Evolutionary conservation across 92 coral and sea anemone genomes (phyloP).

Genomic region (Epizoanthus scotinus): DNA sequence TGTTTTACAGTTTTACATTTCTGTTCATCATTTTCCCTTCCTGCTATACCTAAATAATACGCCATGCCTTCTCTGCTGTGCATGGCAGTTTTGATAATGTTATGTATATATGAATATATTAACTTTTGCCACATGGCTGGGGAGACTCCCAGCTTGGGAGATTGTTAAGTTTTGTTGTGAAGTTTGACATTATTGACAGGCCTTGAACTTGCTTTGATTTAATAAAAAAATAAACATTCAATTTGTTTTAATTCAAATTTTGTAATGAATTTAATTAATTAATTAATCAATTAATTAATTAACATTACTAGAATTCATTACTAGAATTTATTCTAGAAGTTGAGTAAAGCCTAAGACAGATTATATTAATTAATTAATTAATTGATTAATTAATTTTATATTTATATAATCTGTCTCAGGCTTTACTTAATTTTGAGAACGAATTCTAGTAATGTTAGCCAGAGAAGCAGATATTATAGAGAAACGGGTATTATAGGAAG

Average conservation of each 20-base stretch:
- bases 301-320: slow-evolving; percentile 36
- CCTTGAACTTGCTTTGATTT: slow-evolving; percentile 29
- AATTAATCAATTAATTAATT: slow-evolving; percentile 23
- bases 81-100: slow-evolving; percentile 38
- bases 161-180: slow-evolving; percentile 31
- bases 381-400: background rate
- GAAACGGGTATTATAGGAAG: too few species aligned
- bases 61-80: slow-evolving; percentile 21
- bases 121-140: slow-evolving; percentile 37
- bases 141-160: slow-evolving; percentile 40
- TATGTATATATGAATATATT: slow-evolving; percentile 28
- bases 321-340: slow-evolving; percentile 25
- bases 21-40: background rate
- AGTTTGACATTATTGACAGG: slow-evolving; percentile 34
- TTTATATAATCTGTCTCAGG: background rate
- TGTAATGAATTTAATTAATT: slow-evolving; percentile 19
- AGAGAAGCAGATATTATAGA: too few species aligned
- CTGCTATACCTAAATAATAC: slow-evolving; percentile 25
- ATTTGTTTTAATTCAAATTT: slow-evolving; percentile 1
- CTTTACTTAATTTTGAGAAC: too few species aligned
- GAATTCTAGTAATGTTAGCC: too few species aligned
- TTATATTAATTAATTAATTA: slow-evolving; percentile 1
- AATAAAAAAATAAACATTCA: slow-evolving; percentile 13
- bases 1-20: background rate
- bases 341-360: slow-evolving; percentile 29